Percentiles rank a stretch among this genome's conserved stretches.
Evolutionary conservation across 2,888 invertebrate species (phyloP).

Genomic region (Carabus problematicus): DNA sequence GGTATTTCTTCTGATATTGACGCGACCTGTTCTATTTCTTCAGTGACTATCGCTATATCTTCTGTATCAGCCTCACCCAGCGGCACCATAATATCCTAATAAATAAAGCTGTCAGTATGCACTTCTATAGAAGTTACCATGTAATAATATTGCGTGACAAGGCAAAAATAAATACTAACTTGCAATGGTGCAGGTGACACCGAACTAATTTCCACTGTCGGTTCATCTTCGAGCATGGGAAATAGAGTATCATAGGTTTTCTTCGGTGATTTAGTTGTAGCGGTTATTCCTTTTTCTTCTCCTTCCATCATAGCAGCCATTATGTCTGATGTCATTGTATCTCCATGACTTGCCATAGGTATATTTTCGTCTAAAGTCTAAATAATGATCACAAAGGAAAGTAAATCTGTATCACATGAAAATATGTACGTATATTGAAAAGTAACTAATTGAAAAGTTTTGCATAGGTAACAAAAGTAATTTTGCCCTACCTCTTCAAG

Average conservation of each 20-base stretch:
- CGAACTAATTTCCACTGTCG: background rate
- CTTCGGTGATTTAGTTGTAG: conserved; percentile 7
- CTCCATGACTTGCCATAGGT: background rate
- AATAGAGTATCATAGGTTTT: conserved; percentile 3
- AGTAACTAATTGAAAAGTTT: background rate
- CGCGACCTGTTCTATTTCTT: background rate
- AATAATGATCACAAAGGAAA: background rate
- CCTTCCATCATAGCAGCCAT: conserved; percentile 3
- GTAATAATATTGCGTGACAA: no score
- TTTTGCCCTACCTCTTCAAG: conserved; percentile 5
- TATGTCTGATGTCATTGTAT: conserved; percentile 1
- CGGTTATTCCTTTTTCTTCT: conserved; percentile 9
- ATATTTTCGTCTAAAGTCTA: conserved; percentile 5
- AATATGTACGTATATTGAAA: background rate
- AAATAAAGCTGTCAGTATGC: no score
- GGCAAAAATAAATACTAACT: background rate
- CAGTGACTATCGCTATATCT: conserved; percentile 4
- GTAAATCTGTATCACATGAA: background rate
- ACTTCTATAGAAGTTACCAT: no score
- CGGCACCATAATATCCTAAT: background rate
- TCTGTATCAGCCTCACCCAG: background rate
- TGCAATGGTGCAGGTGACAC: background rate
- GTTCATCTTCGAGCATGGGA: conserved; percentile 1
- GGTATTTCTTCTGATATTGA: background rate
- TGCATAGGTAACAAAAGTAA: no score